Base-by-base conservation (phyloP, 2,888 invertebrate species). In the Latrodectus elegans region DNA sequence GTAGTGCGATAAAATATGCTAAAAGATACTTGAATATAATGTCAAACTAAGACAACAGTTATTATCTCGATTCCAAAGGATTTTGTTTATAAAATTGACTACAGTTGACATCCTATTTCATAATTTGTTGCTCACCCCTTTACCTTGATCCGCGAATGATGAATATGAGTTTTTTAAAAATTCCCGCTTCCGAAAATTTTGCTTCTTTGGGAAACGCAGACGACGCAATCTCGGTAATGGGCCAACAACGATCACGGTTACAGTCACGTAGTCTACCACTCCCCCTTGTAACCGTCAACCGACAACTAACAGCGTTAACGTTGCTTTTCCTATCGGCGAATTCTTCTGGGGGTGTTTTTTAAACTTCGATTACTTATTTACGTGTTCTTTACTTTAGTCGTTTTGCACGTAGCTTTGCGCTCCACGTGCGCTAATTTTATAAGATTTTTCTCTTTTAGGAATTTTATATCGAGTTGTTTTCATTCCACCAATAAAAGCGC, bases 151-250 rank as follows among this genome's bases (percentile, higher is more conserved):
- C 51, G 52, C 10, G 55, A 78, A 84, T 84, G 84, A 84, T 78
- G 78, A 84, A 84, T 84, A 84, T 73, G 84, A 84, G 78, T 84
- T 84, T 60, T 60, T 60, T 84, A 84, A 84, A 84, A 73, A 73
- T 78, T 83, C 71, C 73, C 78, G 73, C 78, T 78, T 78, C 70
- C n/a, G 38, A 78, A 78, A 74, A 70, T 81, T 81, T 79, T 60
- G 73, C 71, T 83, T 76, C 83, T 83, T 78, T 55, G 73, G 78
- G 73, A 78, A 78, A 74, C 78, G 78, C 78, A 78, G 78, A 78
- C 84, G 84, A 78, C 84, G 84, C 78, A 84, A 84, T 84, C 84
- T 84, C 84, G 68, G 84, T 84, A 84, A 84, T 84, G 84, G 84
- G 73, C 67, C 84, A 83, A 75, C 70, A 83, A 76, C 83, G 83